Conservation (phyloP, 2,888 invertebrate genomes). For the Protonemura montana region DNA sequence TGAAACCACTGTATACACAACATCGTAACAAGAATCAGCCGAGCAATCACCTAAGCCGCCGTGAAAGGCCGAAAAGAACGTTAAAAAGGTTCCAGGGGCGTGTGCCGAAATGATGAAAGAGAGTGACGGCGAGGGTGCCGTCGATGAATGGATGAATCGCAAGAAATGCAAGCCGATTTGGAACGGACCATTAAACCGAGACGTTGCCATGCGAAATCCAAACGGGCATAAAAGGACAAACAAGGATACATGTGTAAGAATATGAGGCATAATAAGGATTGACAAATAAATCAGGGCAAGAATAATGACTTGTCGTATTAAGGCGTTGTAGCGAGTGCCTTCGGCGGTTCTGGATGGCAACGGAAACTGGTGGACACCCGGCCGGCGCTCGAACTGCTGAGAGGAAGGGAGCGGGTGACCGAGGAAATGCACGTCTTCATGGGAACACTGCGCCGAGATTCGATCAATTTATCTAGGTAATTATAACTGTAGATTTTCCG, state of each 20-base stretch:
- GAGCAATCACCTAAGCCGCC: conserved; percentile 34
- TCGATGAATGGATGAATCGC: conserved; percentile 38
- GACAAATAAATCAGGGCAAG: conserved; percentile 37
- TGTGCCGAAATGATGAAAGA: conserved; percentile 30
- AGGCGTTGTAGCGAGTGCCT: conserved; percentile 22
- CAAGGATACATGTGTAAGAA: conserved; percentile 19
- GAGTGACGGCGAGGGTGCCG: conserved; percentile 25
- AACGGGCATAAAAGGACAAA: conserved; percentile 14
- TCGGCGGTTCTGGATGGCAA: neutral
- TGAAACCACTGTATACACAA: conserved; percentile 42
- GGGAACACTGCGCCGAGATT: neutral
- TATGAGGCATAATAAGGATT: conserved; percentile 21
- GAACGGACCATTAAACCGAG: conserved; percentile 34
- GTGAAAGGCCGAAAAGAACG: conserved; percentile 28
- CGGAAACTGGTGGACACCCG: neutral
- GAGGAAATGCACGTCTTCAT: neutral
- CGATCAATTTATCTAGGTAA: neutral
- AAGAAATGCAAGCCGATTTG: conserved; percentile 36
- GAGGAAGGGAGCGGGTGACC: neutral
- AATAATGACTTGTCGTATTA: conserved; percentile 38
- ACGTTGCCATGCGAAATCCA: conserved; percentile 31
- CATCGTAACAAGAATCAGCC: conserved; percentile 43
- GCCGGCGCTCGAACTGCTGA: neutral
- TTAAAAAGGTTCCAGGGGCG: conserved; percentile 43
- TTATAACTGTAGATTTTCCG: conserved; percentile 15